phyloP scores from a whole-genome alignment of 30 jellyfish, hydroid and myxozoan species.

The Haliclystus octoradiatus region DNA sequence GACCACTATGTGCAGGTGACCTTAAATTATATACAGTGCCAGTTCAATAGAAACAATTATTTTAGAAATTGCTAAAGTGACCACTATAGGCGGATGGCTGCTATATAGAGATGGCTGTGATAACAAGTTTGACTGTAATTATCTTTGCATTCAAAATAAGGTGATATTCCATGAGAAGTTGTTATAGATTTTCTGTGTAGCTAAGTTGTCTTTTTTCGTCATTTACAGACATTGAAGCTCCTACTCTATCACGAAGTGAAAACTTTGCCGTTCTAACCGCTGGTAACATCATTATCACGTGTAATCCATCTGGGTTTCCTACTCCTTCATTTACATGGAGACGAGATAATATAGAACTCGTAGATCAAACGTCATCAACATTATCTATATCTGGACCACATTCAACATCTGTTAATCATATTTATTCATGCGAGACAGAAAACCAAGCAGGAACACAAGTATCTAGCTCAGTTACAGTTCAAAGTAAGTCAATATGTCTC shows the following conservation, averaged over 20 bases:
- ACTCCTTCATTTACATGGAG: not conserved
- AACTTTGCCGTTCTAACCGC: not conserved
- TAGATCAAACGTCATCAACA: not conserved
- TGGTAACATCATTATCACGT: not conserved
- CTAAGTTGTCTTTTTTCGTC: no score
- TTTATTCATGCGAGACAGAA: not conserved
- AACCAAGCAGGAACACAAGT: not conserved
- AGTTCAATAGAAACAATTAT: no score
- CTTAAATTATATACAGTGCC: no score
- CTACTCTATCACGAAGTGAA: not conserved
- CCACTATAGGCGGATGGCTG: no score
- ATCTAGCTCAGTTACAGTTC: not conserved
- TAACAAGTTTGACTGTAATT: no score
- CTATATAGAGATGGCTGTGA: no score
- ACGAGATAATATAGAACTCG: not conserved
- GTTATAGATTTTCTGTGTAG: no score
- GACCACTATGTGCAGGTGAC: no score
- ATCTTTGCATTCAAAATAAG: no score
- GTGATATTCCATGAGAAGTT: no score
- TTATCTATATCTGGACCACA: not conserved
- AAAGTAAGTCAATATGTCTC: no score
- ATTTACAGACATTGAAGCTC: not conserved
- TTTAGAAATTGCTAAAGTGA: no score
- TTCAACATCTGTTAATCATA: not conserved
- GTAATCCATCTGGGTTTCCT: not conserved